Evolutionary conservation across 2,797 vertebrate species (phyloP), one percentile per base, ranked within the genome.

Genomic region (Pangasius mekongensis): DNA sequence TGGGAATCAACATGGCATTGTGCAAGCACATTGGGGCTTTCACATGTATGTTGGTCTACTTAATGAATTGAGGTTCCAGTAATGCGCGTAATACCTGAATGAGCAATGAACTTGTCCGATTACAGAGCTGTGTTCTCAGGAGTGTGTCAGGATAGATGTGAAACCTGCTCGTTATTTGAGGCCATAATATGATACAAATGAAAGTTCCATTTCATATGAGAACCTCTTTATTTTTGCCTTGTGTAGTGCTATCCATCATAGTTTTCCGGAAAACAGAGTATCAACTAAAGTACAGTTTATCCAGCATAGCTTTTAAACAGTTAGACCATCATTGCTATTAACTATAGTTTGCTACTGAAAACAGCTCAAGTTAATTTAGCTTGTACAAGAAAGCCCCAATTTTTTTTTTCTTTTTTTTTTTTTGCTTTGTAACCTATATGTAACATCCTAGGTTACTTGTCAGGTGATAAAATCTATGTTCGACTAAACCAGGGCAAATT

Each of bases 401-500:
- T 66, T 84, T 89, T 89, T n/a, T n/a, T n/a, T n/a, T n/a, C n/a
- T 33, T 22, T 14, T 33, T 36, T 5, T 76, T 86, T 85, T 80
- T 87, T 74, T 88, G 78, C 67, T 88, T 85, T 89, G 86, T 87
- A 87, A 58, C 86, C 90, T 86, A 83, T 89, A 86, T 66, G 54
- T 67, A 85, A 90, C 89, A 90, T 82, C 87, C 82, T 43, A 77
- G 89, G 90, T 90, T 89, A 62, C 84, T 88, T 92, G 87, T 91
- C 87, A 91, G 90, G 89, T 91, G 86, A 89, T 88, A 89, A 90
- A 92, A 92, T 89, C 89, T 87, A 85, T 90, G 89, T 85, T 89
- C 82, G 64, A 84, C 85, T 86, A 92, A 92, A 91, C 84, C 89
- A 91, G 91, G 89, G 84, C 89, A 91, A 90, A 90, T 83, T 82